phyloP scores from a whole-genome alignment of 2,888 invertebrate species.

The Tetramorium bicarinatum region DNA sequence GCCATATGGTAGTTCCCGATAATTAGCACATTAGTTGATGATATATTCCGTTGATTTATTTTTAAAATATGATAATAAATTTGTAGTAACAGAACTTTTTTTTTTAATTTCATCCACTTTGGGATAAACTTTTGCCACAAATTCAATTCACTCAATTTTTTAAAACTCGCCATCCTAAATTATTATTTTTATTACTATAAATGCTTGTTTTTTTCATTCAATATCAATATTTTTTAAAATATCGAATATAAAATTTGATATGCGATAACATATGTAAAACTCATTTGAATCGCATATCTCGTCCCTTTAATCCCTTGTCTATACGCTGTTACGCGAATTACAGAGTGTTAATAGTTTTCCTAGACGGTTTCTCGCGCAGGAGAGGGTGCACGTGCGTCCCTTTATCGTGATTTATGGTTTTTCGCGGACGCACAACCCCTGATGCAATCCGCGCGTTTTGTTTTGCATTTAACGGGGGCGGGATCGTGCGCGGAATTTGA shows the following conservation, averaged over 20 bases:
- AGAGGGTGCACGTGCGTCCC: slow-evolving; percentile 85
- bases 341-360: slow-evolving; percentile 74
- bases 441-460: slow-evolving; percentile 67
- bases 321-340: slow-evolving; percentile 59
- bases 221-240: background rate
- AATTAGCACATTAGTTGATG: background rate
- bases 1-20: slow-evolving; percentile 3
- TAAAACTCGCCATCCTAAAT: background rate
- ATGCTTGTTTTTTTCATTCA: background rate
- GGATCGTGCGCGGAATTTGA: slow-evolving; percentile 66
- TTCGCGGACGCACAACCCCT: slow-evolving; percentile 64
- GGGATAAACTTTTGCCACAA: background rate
- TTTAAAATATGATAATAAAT: background rate
- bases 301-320: slow-evolving; percentile 42
- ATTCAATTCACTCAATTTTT: background rate
- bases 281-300: slow-evolving; percentile 48
- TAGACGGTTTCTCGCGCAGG: slow-evolving; percentile 60
- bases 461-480: slow-evolving; percentile 85
- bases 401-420: slow-evolving; percentile 85
- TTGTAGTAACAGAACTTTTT: no score
- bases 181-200: background rate
- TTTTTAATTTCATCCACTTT: background rate
- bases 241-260: no score
- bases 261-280: slow-evolving; percentile 61
- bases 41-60: background rate